Base-by-base conservation (phyloP, 2,888 invertebrate genomes). In the Tipula confusa region DNA sequence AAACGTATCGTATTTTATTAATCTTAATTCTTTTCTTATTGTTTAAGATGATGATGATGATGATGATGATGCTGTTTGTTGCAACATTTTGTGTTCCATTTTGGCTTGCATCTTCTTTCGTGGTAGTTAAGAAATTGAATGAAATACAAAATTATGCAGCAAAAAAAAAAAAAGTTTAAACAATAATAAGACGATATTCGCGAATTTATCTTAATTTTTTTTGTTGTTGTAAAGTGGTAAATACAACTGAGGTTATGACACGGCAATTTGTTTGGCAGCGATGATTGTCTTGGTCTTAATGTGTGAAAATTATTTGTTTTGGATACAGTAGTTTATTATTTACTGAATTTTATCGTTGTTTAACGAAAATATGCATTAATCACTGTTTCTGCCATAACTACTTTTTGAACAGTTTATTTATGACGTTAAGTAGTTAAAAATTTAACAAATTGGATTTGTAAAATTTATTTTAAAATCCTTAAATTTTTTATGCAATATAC, bases 1-100 rank as follows among this genome's bases (percentile, higher is more conserved):
- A 64, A 64, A 64, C 64, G 64, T 64, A 64, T 64, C 64, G 64
- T 64, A 64, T 64, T 64, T 64, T 64, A 64, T 64, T 64, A 64
- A 64, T 64, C 64, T 64, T 64, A 64, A 64, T 64, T 64, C 64
- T 64, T 64, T 64, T 64, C 64, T 64, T 64, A 64, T 64, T 64
- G 64, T 64, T 64, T 64, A 64, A 64, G 64, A 64, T 24, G 64
- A 64, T 11, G 24, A 64, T 64, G 43, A 43, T 43, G 43, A 43
- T 43, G 64, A 64, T 64, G 64, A 64, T 64, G 64, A 64, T 64
- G 64, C 64, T 64, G 64, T 64, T 64, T 64, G 64, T 64, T 64
- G 24, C 64, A 64, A 11, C 15, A 15, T 43, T 43, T 15, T 43
- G 15, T 15, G 43, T 43, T 43, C n/a, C 43, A 5, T 43, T 43